Conservation (phyloP, 2,888 invertebrate genomes). For the Polydrusus pterygomalis region DNA sequence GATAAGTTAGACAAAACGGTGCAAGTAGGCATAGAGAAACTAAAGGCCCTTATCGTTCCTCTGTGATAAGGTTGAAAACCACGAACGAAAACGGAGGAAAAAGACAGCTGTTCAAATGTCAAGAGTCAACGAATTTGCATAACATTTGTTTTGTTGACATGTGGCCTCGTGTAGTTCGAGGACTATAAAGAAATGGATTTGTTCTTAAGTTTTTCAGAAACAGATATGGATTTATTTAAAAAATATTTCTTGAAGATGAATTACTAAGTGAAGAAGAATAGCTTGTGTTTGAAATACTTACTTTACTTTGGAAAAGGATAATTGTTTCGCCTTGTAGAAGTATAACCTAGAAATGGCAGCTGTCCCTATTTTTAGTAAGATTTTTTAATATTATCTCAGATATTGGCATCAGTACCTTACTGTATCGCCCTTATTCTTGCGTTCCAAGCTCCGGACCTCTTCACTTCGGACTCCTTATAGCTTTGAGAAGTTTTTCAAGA, state of each 20-base stretch:
- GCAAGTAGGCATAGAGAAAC: too few species aligned
- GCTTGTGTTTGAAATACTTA: not conserved
- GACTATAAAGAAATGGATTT: not conserved
- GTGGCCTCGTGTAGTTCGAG: constrained; percentile 4
- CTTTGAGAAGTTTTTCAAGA: too few species aligned
- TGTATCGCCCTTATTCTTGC: not conserved
- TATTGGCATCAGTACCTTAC: not conserved
- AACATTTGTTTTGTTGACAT: constrained; percentile 25
- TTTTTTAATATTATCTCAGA: not conserved
- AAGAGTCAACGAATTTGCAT: too few species aligned
- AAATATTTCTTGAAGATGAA: constrained; percentile 11
- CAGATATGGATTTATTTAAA: constrained; percentile 5
- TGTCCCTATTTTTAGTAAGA: constrained; percentile 45
- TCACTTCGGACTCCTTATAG: too few species aligned
- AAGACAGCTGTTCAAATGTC: too few species aligned
- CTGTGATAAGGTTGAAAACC: too few species aligned
- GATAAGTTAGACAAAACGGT: too few species aligned
- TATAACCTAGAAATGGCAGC: constrained; percentile 36
- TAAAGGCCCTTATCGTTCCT: too few species aligned
- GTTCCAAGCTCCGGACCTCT: too few species aligned
- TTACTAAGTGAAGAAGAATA: not conserved
- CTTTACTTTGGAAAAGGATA: not conserved
- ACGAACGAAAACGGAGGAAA: too few species aligned
- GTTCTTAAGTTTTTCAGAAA: not conserved
- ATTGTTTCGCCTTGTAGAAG: constrained; percentile 6